These are phyloP conservation scores for Henricia sp. DNA, from an alignment of 53 echinoderm and acorn worm species.

Conservation along the genomic window DNA sequence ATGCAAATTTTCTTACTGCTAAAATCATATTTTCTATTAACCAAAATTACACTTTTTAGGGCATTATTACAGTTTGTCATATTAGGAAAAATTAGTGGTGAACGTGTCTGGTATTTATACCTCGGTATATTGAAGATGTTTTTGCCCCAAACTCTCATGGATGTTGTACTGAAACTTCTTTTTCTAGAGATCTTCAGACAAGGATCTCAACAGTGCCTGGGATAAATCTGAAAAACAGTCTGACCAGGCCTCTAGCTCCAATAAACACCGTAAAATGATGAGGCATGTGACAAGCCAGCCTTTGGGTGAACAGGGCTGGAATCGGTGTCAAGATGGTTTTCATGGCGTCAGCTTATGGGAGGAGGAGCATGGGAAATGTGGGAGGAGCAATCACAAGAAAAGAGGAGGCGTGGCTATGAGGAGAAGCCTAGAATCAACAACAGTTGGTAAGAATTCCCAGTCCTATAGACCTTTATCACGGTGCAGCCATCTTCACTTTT, in stretches of 20 bases:
- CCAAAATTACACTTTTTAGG: too few species aligned
- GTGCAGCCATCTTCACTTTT: too few species aligned
- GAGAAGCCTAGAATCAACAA: not conserved
- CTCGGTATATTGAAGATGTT: too few species aligned
- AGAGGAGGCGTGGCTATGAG: not conserved
- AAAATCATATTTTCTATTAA: too few species aligned
- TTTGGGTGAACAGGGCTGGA: conserved; percentile 51
- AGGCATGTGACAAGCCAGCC: conserved; percentile 6
- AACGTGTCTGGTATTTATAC: too few species aligned
- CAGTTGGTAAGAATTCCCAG: not conserved
- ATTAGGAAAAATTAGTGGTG: too few species aligned
- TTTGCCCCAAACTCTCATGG: too few species aligned
- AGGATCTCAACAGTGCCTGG: not conserved
- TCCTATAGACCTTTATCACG: too few species aligned
- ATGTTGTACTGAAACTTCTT: too few species aligned
- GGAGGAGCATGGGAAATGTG: not conserved
- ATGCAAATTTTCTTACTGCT: too few species aligned
- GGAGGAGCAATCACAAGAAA: not conserved
- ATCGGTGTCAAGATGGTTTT: conserved; percentile 57
- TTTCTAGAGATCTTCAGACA: too few species aligned
- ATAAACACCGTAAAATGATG: conserved; percentile 15
- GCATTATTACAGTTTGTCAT: too few species aligned
- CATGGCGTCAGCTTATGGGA: not conserved
- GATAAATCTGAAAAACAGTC: not conserved
- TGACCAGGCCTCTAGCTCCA: not conserved